Conservation (phyloP, 2,113 vertebrate genomes). For the Silurus asotus region DNA sequence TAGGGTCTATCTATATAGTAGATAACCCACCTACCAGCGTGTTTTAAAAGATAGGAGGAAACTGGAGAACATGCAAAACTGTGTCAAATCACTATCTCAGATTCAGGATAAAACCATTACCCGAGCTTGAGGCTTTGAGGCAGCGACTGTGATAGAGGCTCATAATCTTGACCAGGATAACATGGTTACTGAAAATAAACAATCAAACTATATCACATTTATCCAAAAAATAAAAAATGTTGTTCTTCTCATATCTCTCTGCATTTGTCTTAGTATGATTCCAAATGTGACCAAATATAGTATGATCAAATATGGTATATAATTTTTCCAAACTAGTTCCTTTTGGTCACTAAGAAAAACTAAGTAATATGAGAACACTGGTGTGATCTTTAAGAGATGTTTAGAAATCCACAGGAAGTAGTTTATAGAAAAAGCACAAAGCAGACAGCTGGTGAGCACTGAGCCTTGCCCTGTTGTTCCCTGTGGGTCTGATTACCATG, state of each 20-base stretch:
- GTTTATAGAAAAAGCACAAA: conserved; percentile 20
- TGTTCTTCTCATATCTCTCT: neutral
- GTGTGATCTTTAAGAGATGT: neutral
- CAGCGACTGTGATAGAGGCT: neutral
- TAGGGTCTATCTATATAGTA: neutral
- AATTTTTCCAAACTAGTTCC: conserved; percentile 1
- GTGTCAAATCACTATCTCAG: neutral
- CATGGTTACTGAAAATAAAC: neutral
- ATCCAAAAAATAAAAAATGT: neutral
- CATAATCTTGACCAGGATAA: neutral
- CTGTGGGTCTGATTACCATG: conserved; percentile 67
- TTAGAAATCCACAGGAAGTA: conserved; percentile 22
- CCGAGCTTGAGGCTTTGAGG: neutral
- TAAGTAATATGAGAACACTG: neutral
- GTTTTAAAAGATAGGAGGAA: neutral
- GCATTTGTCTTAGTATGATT: neutral
- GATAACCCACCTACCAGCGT: neutral
- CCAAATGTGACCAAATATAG: neutral
- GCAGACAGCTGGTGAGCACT: conserved; percentile 52
- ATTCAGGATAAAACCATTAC: neutral
- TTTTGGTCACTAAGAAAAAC: neutral
- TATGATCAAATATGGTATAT: neutral
- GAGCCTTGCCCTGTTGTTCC: conserved; percentile 53
- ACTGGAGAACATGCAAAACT: neutral
- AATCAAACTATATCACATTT: neutral